Conservation (phyloP, 2,797 vertebrate species). For the Alauda arvensis region DNA sequence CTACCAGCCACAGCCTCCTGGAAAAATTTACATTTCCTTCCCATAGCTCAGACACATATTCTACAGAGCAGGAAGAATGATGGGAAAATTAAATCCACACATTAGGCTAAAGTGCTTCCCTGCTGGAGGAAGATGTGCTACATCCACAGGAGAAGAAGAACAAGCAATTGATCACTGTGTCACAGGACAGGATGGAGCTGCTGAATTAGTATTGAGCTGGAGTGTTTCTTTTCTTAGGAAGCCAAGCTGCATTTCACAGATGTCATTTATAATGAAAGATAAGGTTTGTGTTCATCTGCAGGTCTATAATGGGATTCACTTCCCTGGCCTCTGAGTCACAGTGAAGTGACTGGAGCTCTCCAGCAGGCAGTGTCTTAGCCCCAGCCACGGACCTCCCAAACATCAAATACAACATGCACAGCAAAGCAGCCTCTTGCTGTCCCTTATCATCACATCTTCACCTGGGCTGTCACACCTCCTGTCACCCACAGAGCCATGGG, state of each 20-base stretch:
- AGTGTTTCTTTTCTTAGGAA: neutral
- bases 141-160: neutral
- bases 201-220: conserved; percentile 21
- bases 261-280: neutral
- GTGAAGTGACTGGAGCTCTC: neutral
- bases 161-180: neutral
- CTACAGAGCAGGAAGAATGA: neutral
- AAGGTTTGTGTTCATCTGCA: conserved; percentile 20
- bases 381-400: neutral
- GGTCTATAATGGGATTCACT: conserved; percentile 6
- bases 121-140: neutral
- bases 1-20: neutral
- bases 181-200: neutral
- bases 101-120: neutral
- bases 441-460: neutral
- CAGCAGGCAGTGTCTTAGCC: neutral
- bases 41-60: neutral
- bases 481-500: neutral
- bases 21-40: neutral
- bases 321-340: neutral
- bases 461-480: neutral
- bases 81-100: conserved; percentile 20
- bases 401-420: neutral
- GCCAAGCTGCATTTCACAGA: conserved; percentile 7
- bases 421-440: neutral